Conservation (phyloP, 2,113 vertebrate species). For the Peucedramus taeniatus region DNA sequence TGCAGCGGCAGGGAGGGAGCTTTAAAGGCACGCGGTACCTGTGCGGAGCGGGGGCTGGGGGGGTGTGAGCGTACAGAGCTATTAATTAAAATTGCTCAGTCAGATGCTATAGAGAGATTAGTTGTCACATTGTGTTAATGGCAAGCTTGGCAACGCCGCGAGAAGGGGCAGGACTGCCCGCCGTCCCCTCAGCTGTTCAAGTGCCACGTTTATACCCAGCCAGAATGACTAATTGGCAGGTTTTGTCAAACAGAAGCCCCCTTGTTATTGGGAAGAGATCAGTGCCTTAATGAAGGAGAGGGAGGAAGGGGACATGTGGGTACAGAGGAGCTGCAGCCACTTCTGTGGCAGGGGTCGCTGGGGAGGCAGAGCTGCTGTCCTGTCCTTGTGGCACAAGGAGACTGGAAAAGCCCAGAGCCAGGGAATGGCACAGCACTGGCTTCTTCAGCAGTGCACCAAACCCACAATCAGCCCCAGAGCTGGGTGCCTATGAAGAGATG, state of each 20-base stretch:
- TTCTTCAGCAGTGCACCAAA: not conserved
- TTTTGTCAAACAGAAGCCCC: conserved; percentile 57
- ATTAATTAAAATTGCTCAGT: conserved; percentile 81
- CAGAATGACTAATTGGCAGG: conserved; percentile 68
- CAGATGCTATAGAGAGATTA: conserved; percentile 78
- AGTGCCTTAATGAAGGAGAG: conserved; percentile 18
- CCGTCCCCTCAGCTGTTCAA: conserved; percentile 77
- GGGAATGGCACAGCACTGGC: not conserved
- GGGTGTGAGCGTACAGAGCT: conserved; percentile 24
- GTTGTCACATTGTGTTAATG: conserved; percentile 85
- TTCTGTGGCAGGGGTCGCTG: fast-evolving
- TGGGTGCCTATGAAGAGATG: not conserved
- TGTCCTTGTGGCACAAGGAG: not conserved
- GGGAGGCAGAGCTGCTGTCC: not conserved
- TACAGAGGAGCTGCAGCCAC: not conserved
- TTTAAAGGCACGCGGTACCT: conserved; percentile 55
- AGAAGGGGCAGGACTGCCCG: conserved; percentile 77
- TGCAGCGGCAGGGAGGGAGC: not conserved
- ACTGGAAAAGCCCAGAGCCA: not conserved
- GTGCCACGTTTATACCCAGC: conserved; percentile 57
- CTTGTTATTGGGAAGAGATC: conserved; percentile 20
- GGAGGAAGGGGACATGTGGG: not conserved
- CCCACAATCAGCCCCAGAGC: not conserved
- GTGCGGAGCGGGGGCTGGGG: not conserved
- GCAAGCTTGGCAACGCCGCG: conserved; percentile 68